Evolutionary conservation across 2,888 invertebrate species (phyloP), one percentile per base, ranked within the genome.

Genomic region (Drosophila quinaria): DNA sequence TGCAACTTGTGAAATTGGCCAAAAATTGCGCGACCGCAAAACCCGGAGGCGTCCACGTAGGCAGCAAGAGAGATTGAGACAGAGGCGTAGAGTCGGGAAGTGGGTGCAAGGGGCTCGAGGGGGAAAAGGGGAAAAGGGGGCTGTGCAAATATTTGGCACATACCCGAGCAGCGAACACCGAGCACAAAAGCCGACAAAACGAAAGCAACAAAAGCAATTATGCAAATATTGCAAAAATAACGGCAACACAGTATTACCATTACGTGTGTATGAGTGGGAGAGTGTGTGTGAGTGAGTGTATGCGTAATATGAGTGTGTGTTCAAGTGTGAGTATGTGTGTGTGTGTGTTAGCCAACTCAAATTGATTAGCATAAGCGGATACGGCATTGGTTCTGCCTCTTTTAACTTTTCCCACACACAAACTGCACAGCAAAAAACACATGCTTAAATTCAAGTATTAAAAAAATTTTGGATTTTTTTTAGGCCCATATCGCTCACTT

Each of bases 151-250:
- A 82, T 82, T 82, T 82, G 78, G 76, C 74, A 70, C 71, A 69
- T 63, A 29, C 56, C 52, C 58, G 42, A 58, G 52, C 70, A 46
- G 6, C 46, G 64, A 62, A 41, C 55, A 46, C 13, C 19, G 29
- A 61, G 56, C 68, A 41, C 74, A 64, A 74, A 72, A 74, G 74
- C 74, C 75, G 70, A 78, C 78, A 68, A 80, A 80, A 78, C 64
- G 78, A 80, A 82, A 82, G 80, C 74, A 82, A 82, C 81, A 80
- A 82, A 82, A 82, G 82, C 81, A 82, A 82, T 82, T 82, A 82
- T 82, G 81, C 81, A 82, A 82, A 82, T 82, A 82, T 82, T 82
- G 79, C 80, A 75, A 82, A 80, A 82, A 82, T 82, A 82, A 82
- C 70, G 78, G 70, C 78, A 78, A 75, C 80, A 71, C 66, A 78